A percentile compares a stretch with the other conserved stretches of the same genome.
phyloP scores from a whole-genome alignment of 2,113 vertebrate species.

The Pycnonotus jocosus region DNA sequence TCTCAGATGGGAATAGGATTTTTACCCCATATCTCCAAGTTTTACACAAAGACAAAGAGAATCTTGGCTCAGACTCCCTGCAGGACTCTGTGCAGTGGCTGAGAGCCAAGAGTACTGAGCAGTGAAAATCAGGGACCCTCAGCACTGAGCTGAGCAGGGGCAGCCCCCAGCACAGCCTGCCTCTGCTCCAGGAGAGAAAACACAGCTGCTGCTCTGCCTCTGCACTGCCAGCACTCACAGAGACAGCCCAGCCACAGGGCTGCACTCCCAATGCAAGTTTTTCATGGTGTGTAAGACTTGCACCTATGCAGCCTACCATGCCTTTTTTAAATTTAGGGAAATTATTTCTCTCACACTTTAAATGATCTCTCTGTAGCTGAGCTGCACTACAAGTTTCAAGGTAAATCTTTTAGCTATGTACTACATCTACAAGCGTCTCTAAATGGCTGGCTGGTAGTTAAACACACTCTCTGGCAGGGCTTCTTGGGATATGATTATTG shows the following conservation, averaged over 20 bases:
- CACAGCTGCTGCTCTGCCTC: not conserved
- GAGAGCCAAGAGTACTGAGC: not conserved
- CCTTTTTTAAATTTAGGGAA: not conserved
- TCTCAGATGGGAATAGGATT: not conserved
- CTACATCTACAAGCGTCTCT: not conserved
- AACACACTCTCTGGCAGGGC: not conserved
- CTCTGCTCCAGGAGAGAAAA: not conserved
- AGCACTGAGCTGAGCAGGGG: not conserved
- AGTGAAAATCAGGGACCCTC: not conserved
- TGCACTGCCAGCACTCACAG: not conserved
- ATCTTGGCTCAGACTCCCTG: not conserved
- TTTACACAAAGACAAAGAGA: not conserved
- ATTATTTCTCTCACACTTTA: not conserved
- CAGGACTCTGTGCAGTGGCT: not conserved
- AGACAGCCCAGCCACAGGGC: not conserved
- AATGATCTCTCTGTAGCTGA: not conserved
- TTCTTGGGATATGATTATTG: not conserved
- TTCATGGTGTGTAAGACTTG: rapidly evolving
- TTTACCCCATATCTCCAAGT: not conserved
- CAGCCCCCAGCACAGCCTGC: not conserved
- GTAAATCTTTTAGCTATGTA: not conserved
- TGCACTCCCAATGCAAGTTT: rapidly evolving
- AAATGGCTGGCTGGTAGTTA: not conserved
- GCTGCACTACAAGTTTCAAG: not conserved
- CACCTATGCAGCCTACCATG: not conserved